These are phyloP conservation scores for human DNA, from an alignment of 2,113 vertebrate genomes.

Conservation along the genomic window DNA sequence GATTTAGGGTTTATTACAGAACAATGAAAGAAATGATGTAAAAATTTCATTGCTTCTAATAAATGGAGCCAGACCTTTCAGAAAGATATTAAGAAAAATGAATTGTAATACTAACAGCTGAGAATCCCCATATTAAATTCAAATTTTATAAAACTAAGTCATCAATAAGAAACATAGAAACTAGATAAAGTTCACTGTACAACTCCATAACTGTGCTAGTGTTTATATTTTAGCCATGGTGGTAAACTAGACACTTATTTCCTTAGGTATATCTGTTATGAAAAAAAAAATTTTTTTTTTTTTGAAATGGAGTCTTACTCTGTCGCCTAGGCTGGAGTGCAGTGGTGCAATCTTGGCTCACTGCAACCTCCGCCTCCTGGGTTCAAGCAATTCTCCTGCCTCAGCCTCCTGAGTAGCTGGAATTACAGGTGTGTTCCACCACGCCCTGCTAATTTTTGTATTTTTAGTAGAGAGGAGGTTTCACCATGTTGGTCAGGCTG, in stretches of 20 bases:
- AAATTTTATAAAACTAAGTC: constrained; percentile 9
- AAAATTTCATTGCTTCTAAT: neutral
- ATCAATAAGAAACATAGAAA: neutral
- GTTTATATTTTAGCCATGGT: neutral
- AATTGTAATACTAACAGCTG: neutral
- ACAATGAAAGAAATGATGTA: neutral
- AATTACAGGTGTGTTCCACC: no score
- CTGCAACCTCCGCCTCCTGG: no score
- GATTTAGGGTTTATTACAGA: neutral
- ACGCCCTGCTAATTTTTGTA: no score
- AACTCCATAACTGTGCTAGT: neutral
- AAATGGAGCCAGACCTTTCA: neutral
- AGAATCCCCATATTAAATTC: constrained; percentile 2
- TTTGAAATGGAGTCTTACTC: no score
- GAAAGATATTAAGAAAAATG: neutral
- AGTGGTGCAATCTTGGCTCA: no score
- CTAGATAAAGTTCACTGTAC: neutral
- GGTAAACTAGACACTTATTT: neutral
- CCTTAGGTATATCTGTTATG: neutral
- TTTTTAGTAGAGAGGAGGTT: no score
- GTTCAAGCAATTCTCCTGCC: no score
- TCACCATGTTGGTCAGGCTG: no score
- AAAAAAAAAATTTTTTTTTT: constrained; percentile 40
- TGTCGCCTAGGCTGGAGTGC: no score
- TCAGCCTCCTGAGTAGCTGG: no score